phyloP scores from a whole-genome alignment of 2,113 vertebrate genomes.

The Oryzias woworae region DNA sequence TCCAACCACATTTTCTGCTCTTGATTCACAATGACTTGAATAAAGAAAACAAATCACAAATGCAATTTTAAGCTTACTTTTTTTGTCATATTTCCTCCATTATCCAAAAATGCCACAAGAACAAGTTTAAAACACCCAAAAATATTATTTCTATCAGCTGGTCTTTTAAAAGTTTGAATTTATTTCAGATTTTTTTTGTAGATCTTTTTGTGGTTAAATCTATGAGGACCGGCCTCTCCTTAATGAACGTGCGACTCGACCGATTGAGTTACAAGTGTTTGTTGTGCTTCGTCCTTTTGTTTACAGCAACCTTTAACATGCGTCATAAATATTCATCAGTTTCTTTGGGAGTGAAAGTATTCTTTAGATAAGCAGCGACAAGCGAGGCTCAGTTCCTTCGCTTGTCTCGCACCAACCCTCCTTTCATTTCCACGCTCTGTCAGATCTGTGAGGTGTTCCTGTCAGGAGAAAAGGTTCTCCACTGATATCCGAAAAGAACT shows the following conservation, averaged over 20 bases:
- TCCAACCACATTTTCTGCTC: too few relatives aligned
- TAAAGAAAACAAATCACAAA: too few relatives aligned
- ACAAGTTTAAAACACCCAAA: too few relatives aligned
- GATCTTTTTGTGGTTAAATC: conserved; percentile 19
- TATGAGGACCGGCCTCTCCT: conserved; percentile 29
- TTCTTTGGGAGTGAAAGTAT: conserved; percentile 48
- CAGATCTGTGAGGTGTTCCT: conserved; percentile 60
- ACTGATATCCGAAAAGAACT: not conserved
- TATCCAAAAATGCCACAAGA: too few relatives aligned
- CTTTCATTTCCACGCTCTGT: conserved; percentile 53
- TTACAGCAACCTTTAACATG: conserved; percentile 63
- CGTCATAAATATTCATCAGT: conserved; percentile 74
- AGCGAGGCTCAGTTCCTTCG: conserved; percentile 48
- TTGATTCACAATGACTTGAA: too few relatives aligned
- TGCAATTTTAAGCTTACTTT: too few relatives aligned
- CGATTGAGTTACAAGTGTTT: conserved; percentile 56
- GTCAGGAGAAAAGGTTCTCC: conserved; percentile 35
- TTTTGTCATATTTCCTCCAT: too few relatives aligned
- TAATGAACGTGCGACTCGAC: conserved; percentile 35
- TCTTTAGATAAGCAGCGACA: conserved; percentile 61
- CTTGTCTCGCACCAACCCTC: conserved; percentile 22
- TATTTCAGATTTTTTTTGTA: conserved; percentile 22
- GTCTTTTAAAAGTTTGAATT: not conserved
- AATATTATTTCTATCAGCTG: too few relatives aligned
- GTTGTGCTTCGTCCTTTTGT: conserved; percentile 62